These are phyloP conservation scores for Hippocampus comes DNA, from an alignment of 2,113 vertebrate species.

Conservation along the genomic window DNA sequence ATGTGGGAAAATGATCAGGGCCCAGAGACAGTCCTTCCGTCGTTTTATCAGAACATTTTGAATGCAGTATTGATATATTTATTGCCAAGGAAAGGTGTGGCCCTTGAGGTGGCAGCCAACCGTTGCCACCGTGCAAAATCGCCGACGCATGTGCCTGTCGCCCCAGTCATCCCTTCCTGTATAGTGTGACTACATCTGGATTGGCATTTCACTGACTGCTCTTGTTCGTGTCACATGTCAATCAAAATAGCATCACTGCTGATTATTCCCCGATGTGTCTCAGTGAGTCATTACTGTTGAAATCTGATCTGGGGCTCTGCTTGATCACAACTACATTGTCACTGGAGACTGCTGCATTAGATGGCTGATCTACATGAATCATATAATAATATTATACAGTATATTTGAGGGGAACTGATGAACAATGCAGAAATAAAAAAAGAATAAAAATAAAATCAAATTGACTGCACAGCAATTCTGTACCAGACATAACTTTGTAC, in stretches of 20 bases:
- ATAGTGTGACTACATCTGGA: neutral
- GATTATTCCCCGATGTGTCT: neutral
- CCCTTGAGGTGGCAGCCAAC: no score
- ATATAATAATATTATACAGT: neutral
- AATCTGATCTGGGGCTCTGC: neutral
- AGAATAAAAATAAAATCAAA: neutral
- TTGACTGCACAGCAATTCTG: neutral
- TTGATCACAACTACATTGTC: neutral
- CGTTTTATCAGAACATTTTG: no score
- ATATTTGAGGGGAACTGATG: neutral
- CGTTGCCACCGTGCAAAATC: no score
- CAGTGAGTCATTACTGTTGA: neutral
- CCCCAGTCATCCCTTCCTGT: neutral
- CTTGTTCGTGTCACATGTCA: neutral
- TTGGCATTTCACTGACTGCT: neutral
- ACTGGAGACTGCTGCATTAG: neutral
- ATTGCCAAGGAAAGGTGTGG: no score
- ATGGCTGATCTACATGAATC: neutral
- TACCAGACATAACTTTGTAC: neutral
- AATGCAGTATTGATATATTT: no score
- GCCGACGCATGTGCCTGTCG: neutral
- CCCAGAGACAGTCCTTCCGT: no score
- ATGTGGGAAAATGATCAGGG: no score
- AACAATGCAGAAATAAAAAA: neutral
- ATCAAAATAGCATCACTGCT: neutral